These are phyloP conservation scores for Trichopoda pennipes DNA, from an alignment of 2,888 invertebrate genomes.

Conservation along the genomic window DNA sequence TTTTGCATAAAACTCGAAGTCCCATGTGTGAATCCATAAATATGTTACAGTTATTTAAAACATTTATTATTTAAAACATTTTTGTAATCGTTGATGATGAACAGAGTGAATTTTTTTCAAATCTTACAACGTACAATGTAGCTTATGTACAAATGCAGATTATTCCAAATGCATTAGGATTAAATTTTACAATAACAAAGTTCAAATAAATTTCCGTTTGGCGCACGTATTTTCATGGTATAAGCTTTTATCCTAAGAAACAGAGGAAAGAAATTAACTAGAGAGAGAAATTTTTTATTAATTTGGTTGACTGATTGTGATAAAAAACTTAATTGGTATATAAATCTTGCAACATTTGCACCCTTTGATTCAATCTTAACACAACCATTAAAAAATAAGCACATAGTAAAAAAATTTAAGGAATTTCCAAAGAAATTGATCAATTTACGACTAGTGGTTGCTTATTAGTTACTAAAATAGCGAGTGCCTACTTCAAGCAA, in stretches of 20 bases:
- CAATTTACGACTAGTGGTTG: neutral
- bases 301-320: constrained; percentile 60
- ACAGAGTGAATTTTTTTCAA: no score
- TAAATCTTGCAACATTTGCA: constrained; percentile 49
- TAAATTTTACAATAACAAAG: neutral
- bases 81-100: no score
- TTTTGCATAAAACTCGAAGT: no score
- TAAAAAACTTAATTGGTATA: constrained; percentile 42
- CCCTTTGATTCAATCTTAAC: constrained; percentile 54
- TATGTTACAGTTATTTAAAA: no score
- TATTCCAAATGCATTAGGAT: no score
- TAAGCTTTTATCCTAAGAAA: neutral
- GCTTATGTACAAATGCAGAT: no score
- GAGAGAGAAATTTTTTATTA: constrained; percentile 20
- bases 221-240: constrained; percentile 11
- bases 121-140: no score
- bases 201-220: constrained; percentile 19
- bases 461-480: constrained; percentile 3
- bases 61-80: no score
- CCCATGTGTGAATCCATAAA: no score
- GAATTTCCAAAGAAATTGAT: constrained; percentile 27
- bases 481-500: constrained; percentile 9
- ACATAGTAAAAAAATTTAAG: constrained; percentile 20
- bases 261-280: constrained; percentile 16
- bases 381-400: constrained; percentile 38